These are phyloP conservation scores for Synanthedon tipuliformis DNA, from an alignment of 2,888 invertebrate species.

Conservation along the genomic window DNA sequence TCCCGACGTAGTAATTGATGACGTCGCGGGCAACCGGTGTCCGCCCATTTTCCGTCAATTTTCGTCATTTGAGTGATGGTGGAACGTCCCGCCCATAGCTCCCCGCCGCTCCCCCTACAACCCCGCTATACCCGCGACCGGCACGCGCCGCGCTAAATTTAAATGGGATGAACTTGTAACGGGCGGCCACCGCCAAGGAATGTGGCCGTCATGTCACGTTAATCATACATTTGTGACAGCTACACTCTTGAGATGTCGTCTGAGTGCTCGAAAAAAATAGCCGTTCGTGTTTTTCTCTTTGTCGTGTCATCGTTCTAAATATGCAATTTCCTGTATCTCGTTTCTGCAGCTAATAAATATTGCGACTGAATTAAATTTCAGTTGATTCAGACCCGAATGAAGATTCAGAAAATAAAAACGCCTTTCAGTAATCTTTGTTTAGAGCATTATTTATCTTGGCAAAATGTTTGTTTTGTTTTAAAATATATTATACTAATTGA, in stretches of 20 bases:
- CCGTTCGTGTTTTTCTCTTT: conserved; percentile 14
- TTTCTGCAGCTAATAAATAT: no score
- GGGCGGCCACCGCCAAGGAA: conserved; percentile 55
- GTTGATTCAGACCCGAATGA: no score
- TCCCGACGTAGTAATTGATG: conserved; percentile 66
- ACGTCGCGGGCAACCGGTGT: conserved; percentile 66
- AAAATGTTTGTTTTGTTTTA: no score
- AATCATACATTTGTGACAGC: conserved; percentile 67
- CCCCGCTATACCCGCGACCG: conserved; percentile 29
- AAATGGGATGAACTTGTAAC: conserved; percentile 68
- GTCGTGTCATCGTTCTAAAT: conserved; percentile 4
- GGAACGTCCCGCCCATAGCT: conserved; percentile 51
- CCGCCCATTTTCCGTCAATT: conserved; percentile 72
- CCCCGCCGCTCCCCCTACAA: conserved; percentile 17
- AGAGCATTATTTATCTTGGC: no score
- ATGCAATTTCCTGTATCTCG: not conserved
- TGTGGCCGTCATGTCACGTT: conserved; percentile 54
- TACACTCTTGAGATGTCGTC: conserved; percentile 45
- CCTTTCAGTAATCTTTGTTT: no score
- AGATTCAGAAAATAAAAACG: no score
- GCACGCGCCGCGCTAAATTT: conserved; percentile 70
- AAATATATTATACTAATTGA: no score
- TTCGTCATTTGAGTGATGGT: conserved; percentile 71
- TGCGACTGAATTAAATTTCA: no score
- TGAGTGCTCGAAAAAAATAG: conserved; percentile 27